These are phyloP conservation scores for Lacanobia wlatinum DNA, from an alignment of 2,888 invertebrate species.

Conservation along the genomic window DNA sequence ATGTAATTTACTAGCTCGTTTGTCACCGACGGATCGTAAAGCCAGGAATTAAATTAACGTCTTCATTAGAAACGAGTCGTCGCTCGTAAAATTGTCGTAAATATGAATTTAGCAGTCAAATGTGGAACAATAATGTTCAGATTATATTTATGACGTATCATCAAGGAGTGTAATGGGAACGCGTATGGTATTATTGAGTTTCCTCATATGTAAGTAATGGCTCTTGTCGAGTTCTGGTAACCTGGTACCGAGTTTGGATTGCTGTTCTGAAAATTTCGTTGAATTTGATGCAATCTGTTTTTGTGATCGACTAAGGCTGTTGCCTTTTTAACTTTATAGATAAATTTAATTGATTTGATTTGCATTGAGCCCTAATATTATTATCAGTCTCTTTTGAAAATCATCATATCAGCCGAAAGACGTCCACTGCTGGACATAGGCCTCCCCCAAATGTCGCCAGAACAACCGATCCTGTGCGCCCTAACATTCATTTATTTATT, in stretches of 20 bases:
- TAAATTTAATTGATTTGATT: no score
- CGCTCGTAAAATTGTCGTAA: constrained; percentile 68
- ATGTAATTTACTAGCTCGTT: constrained; percentile 41
- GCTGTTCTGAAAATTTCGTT: neutral
- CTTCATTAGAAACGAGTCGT: constrained; percentile 67
- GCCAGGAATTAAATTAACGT: constrained; percentile 72
- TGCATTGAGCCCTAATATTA: no score
- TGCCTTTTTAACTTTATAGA: no score
- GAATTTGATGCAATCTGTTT: neutral
- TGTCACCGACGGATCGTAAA: constrained; percentile 68
- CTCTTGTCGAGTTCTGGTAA: neutral
- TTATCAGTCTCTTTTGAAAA: no score
- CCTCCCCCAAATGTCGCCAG: no score
- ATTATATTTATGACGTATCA: constrained; percentile 40
- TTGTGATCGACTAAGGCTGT: no score
- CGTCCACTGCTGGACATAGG: no score
- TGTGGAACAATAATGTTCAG: constrained; percentile 27
- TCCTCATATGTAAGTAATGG: neutral
- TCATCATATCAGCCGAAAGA: no score
- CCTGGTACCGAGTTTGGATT: constrained; percentile 2
- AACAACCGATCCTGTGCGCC: no score
- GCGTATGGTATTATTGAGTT: constrained; percentile 4
- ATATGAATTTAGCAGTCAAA: constrained; percentile 51
- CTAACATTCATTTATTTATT: no score
- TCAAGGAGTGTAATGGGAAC: constrained; percentile 20